Evolutionary conservation across 1,140 invertebrate species (phyloP), one percentile per base, ranked within the genome.

Genomic region (Zaprionus ornatus): DNA sequence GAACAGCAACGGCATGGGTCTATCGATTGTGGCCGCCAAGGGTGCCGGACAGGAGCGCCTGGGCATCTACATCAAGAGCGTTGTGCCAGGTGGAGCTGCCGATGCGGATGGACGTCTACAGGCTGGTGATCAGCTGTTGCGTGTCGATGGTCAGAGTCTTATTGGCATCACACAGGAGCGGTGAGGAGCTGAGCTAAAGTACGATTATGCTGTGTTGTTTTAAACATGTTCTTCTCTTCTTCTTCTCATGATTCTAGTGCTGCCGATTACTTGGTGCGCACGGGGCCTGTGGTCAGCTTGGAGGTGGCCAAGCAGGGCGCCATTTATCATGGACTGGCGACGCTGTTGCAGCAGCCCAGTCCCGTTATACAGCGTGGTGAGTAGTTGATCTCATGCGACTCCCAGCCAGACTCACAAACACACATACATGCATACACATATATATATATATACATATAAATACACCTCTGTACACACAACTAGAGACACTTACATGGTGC

Each of bases 41-140:
- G 97, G 92, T 0, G 91, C 92, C 3, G 92, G 92, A 10, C 87
- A 93, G 79, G 97, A 98, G 83, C 96, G 97, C 82, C 93, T 98
- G 50, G 98, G 98, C 37, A 99, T 99, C 91, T 99, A 99, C 92
- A 98, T 99, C 66, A 99, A 99, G 93, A 98, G 98, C 65, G 98
- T 99, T 21, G 98, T 99, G 27, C 95, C 97, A 69, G 98, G 98
- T 54, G 98, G 98, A 56, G 98, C 98, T 55, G 99, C 98, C 23
- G 98, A 98, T 93, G 95, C 96, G 74, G 98, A 99, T 94, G 98
- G 98, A 7, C 94, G 98, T 65, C 93, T 99, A 60, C 96, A 98
- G 82, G 98, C 98, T 66, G 99, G 99, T 17, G 99, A 99, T 94
- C 99, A 99, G 93, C 93, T 99, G 61, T 92, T 99, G 5, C 97